Evolutionary conservation across 2,888 invertebrate species (phyloP).

Genomic region (Emmelina monodactyla): DNA sequence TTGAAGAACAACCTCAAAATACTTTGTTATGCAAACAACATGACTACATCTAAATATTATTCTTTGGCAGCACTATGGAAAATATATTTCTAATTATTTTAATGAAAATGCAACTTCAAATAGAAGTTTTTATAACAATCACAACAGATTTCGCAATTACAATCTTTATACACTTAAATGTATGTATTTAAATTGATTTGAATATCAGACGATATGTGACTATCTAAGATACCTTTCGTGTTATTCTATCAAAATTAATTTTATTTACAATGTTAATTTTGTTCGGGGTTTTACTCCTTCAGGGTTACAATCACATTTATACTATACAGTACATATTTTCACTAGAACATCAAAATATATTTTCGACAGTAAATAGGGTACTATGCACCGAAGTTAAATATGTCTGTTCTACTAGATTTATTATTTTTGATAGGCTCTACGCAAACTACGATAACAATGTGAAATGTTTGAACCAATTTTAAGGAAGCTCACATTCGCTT

Average conservation of each 20-base stretch:
- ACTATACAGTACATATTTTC: constrained; percentile 32
- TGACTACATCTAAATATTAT: constrained; percentile 56
- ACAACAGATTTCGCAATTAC: constrained; percentile 60
- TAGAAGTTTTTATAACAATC: constrained; percentile 51
- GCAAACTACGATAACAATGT: neutral
- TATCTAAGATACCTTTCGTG: constrained; percentile 27
- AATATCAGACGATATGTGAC: constrained; percentile 33
- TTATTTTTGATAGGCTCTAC: too few relatives aligned
- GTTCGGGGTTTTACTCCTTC: constrained; percentile 59
- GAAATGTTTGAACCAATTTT: neutral
- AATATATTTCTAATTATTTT: constrained; percentile 60
- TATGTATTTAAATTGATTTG: constrained; percentile 35
- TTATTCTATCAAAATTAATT: constrained; percentile 38
- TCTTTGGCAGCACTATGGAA: constrained; percentile 68
- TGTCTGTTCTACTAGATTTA: neutral
- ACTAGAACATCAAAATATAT: constrained; percentile 37
- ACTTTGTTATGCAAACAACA: constrained; percentile 55
- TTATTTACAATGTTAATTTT: constrained; percentile 47
- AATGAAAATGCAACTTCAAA: constrained; percentile 63
- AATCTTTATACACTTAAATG: constrained; percentile 38
- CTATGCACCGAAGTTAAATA: constrained; percentile 27
- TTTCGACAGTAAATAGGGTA: constrained; percentile 23
- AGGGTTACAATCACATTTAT: constrained; percentile 40
- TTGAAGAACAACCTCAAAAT: constrained; percentile 58
- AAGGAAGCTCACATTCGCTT: constrained; percentile 1